Evolutionary conservation across 2,888 invertebrate genomes (phyloP).

Genomic region (Chrysolina americana): DNA sequence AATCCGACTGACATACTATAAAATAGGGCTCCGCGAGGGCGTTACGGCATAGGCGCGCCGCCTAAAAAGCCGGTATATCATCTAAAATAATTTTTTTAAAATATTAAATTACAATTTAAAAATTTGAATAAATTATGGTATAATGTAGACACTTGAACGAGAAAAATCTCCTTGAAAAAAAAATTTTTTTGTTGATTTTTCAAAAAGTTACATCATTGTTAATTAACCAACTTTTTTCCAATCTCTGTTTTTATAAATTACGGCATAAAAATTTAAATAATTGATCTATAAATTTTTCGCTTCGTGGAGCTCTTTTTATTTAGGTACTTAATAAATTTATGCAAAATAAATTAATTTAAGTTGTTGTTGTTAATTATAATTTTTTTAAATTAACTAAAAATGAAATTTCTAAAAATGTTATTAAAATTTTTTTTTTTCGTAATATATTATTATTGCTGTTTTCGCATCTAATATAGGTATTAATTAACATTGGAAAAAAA

Average conservation of each 20-base stretch:
- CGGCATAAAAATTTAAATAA: neutral
- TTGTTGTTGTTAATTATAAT: too few relatives aligned
- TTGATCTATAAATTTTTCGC: neutral
- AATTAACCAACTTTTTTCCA: neutral
- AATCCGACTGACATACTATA: too few relatives aligned
- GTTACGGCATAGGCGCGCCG: neutral
- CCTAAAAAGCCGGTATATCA: neutral
- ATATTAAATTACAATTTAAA: too few relatives aligned
- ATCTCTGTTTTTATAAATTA: neutral
- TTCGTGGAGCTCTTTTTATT: too few relatives aligned
- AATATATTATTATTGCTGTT: neutral
- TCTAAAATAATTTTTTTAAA: neutral
- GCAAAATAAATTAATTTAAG: too few relatives aligned
- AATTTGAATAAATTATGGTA: neutral
- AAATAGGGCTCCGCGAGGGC: neutral
- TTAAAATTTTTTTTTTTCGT: neutral
- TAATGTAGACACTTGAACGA: neutral
- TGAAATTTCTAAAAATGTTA: neutral
- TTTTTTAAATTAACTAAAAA: too few relatives aligned
- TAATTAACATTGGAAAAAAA: neutral
- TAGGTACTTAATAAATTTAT: too few relatives aligned
- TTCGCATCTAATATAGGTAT: neutral
- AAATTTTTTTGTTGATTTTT: too few relatives aligned
- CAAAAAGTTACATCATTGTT: too few relatives aligned
- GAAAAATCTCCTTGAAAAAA: neutral